phyloP scores from a whole-genome alignment of 1,140 invertebrate genomes.

The Aphis gossypii region DNA sequence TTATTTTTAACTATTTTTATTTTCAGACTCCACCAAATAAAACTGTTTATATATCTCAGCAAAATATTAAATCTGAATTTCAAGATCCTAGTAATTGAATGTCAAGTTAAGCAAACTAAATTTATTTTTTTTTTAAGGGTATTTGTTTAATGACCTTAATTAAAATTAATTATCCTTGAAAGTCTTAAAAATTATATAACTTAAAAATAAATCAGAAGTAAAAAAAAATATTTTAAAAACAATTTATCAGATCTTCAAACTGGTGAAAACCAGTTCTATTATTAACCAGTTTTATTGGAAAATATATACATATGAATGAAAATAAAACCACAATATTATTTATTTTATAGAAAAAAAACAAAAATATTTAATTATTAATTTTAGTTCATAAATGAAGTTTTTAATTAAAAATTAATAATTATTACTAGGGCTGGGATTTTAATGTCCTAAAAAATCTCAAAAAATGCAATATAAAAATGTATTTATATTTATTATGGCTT shows the following conservation, averaged over 20 bases:
- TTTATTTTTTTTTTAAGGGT: not conserved
- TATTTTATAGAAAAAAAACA: not conserved
- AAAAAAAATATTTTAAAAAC: not conserved
- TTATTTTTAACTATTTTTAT: not conserved
- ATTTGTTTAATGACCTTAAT: not conserved
- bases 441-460: no score
- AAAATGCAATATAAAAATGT: no score
- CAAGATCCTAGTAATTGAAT: slow-evolving; percentile 48
- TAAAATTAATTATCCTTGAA: no score
- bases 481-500: no score
- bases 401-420: not conserved
- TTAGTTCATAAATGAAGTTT: not conserved
- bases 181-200: not conserved
- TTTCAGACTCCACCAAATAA: slow-evolving; percentile 44
- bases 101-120: not conserved
- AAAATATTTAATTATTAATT: not conserved
- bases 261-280: not conserved
- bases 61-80: slow-evolving; percentile 44
- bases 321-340: not conserved
- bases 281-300: not conserved
- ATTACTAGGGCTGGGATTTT: no score
- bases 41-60: slow-evolving; percentile 27
- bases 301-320: not conserved
- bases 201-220: not conserved
- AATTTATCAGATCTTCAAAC: no score